Evolutionary conservation across 2,113 vertebrate species (phyloP).

Genomic region (Alexandromys fortis): DNA sequence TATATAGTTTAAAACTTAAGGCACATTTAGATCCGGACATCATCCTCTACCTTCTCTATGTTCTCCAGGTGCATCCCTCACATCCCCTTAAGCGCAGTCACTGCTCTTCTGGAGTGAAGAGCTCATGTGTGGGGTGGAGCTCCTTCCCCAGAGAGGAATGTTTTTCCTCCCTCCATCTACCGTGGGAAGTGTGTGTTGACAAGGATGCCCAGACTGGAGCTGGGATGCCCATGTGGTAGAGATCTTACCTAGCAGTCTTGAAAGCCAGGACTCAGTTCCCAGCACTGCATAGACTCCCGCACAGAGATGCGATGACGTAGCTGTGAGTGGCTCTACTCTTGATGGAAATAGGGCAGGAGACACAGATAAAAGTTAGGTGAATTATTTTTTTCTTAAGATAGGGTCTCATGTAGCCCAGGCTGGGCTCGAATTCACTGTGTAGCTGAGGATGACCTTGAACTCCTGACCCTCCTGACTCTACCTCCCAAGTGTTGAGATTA

Average conservation of each 20-base stretch:
- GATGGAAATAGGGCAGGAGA: not conserved
- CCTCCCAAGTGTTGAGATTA: not conserved
- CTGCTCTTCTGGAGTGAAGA: not conserved
- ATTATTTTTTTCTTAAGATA: no score
- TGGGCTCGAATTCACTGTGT: not conserved
- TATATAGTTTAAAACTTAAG: not conserved
- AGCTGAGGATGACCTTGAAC: not conserved
- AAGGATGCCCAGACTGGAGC: not conserved
- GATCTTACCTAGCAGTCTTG: not conserved
- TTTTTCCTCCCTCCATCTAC: not conserved
- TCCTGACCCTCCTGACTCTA: not conserved
- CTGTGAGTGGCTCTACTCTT: not conserved
- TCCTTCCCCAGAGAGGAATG: not conserved
- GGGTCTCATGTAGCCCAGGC: not conserved
- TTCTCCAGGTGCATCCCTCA: not conserved
- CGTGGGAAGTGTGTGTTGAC: not conserved
- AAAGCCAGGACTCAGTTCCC: not conserved
- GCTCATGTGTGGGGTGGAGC: accelerated
- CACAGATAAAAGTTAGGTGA: not conserved
- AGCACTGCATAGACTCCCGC: no score
- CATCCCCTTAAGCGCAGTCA: not conserved
- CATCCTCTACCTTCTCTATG: not conserved
- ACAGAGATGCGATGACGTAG: not conserved
- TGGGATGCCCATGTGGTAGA: not conserved
- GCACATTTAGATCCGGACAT: not conserved